Base-by-base conservation (phyloP, 2,797 vertebrate genomes). In the Cyprinella venusta region DNA sequence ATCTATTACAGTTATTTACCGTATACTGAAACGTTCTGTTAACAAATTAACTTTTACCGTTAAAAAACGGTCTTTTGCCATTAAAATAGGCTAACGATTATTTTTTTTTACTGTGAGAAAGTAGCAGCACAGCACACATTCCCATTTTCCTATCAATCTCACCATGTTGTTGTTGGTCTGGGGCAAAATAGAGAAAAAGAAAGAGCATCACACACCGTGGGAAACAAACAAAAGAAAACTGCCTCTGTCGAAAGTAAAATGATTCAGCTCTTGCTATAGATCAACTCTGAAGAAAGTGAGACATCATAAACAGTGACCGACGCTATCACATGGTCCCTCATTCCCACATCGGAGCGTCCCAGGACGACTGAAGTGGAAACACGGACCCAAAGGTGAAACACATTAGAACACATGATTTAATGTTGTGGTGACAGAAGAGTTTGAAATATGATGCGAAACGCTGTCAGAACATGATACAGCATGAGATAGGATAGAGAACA, bases 271-370 rank as follows among this genome's bases (percentile, higher is more conserved):
- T 42, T 80, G 86, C 76, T 77, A 88, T 19, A 68, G 87, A 74
- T 90, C 84, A 84, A 19, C 42, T 64, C 48, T n/a, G 82, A 59
- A 50, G 67, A 61, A 77, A 38, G 21, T 1, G 45, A 74, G 79
- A 33, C 52, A 88, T 86, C 79, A 71, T 80, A 86, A 90, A 91
- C 87, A 89, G 64, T 7, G 26, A 88, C 56, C 33, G 48, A 75
- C 6, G 74, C 76, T 90, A 92, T 94, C 90, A 85, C 42, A 89
- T 92, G 86, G 36, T 67, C 85, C 71, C 50, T 33, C 59, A 38
- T 71, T 86, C 90, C 90, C 93, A 90, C 89, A 70, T 84, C 36
- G 79, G 83, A 89, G 78, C 40, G 88, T 90, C 90, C 91, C 40
- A 48, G 45, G 45, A 33, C 24, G 5, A 26, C 16, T 81, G 40